Conservation (phyloP, 2,797 vertebrate species). For the Propithecus deckenii region DNA sequence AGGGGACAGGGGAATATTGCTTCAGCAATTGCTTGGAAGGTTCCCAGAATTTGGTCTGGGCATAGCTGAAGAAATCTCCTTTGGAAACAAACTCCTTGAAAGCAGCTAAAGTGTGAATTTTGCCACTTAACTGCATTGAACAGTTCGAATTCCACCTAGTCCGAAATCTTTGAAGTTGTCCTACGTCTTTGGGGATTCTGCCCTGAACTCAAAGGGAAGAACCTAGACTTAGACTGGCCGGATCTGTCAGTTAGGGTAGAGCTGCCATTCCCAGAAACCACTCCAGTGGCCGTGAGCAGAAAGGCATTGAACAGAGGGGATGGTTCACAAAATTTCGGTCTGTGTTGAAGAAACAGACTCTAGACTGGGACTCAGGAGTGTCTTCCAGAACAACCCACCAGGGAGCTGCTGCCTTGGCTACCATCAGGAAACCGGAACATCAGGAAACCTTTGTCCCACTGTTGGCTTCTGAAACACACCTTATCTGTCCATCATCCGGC, state of each 20-base stretch:
- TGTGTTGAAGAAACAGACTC: not conserved
- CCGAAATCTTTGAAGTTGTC: not conserved
- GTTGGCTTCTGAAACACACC: not conserved
- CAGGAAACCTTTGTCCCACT: rapidly evolving
- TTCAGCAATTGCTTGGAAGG: rapidly evolving
- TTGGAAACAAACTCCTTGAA: not conserved
- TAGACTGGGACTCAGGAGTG: too few species aligned
- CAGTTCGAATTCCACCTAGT: too few species aligned
- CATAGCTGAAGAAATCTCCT: not conserved
- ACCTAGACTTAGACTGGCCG: rapidly evolving
- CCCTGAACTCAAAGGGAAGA: rapidly evolving
- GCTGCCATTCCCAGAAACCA: not conserved
- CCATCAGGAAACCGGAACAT: too few species aligned
- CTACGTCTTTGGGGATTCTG: too few species aligned
- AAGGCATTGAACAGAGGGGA: not conserved
- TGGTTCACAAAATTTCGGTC: rapidly evolving
- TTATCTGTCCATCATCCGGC: rapidly evolving
- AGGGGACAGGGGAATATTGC: not conserved
- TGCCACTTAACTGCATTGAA: too few species aligned
- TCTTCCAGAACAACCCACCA: not conserved
- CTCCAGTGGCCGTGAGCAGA: not conserved
- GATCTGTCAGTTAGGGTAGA: not conserved
- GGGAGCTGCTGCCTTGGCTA: not conserved
- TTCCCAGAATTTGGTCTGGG: not conserved
- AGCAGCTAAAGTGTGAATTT: not conserved